Evolutionary conservation across 2,888 invertebrate genomes (phyloP).

Genomic region (Caenorhabditis parvicauda): DNA sequence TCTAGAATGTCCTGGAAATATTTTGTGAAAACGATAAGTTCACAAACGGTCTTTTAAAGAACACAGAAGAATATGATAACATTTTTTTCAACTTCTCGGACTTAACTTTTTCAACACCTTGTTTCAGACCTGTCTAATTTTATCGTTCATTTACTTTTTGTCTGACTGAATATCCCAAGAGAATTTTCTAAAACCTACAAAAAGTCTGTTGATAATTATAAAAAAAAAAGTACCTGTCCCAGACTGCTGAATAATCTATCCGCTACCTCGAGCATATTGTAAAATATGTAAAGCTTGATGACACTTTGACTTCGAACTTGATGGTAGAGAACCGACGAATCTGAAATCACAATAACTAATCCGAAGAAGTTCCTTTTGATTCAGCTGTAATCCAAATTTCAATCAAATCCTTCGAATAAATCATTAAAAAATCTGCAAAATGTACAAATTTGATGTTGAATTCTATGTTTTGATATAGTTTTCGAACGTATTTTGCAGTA

Average conservation of each 20-base stretch:
- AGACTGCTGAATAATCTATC: conserved; percentile 92
- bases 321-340: conserved; percentile 45
- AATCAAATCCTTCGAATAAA: background rate
- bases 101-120: conserved; percentile 15
- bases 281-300: conserved; percentile 97
- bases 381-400: background rate
- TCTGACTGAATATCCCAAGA: too few relatives aligned
- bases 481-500: too few relatives aligned
- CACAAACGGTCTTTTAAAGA: background rate
- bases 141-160: too few relatives aligned
- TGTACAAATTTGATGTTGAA: too few relatives aligned
- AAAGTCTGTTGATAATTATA: background rate
- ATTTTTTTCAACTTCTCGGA: background rate
- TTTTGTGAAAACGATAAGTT: conserved; percentile 34
- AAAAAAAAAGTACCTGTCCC: conserved; percentile 56
- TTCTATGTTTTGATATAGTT: too few relatives aligned
- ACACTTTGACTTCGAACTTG: conserved; percentile 80
- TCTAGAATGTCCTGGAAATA: conserved; percentile 95
- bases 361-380: background rate
- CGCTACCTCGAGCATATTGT: conserved; percentile 94
- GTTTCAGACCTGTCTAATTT: too few relatives aligned
- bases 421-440: background rate
- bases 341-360: conserved; percentile 5
- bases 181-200: too few relatives aligned
- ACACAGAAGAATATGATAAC: background rate